phyloP scores from a whole-genome alignment of 2,888 invertebrate genomes.

The Druceiella hillmani region DNA sequence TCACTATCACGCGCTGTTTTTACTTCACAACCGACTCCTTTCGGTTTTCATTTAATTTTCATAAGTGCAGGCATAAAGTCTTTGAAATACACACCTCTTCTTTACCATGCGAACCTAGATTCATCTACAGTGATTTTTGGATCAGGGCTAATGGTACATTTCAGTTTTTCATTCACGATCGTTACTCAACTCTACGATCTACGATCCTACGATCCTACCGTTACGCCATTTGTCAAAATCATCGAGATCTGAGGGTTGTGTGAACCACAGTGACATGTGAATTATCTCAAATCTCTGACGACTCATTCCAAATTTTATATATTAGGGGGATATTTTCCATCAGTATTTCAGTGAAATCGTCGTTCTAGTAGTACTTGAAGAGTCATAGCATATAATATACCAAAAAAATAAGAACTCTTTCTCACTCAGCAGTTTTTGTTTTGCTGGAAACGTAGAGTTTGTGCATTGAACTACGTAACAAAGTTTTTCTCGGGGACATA shows the following conservation, averaged over 20 bases:
- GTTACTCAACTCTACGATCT: no score
- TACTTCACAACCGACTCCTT: constrained; percentile 4
- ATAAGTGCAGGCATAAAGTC: constrained; percentile 13
- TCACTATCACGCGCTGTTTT: constrained; percentile 9
- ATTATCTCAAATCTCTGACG: constrained; percentile 10
- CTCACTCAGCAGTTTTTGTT: constrained; percentile 8
- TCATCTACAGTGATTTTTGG: no score
- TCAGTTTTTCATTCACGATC: constrained; percentile 9
- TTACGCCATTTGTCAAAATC: constrained; percentile 8
- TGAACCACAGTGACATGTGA: constrained; percentile 9
- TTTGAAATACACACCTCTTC: constrained; percentile 9
- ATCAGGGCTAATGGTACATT: constrained; percentile 3
- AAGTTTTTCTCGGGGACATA: no score
- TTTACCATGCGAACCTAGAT: no score
- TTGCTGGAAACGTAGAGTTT: constrained; percentile 7
- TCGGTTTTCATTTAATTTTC: constrained; percentile 13
- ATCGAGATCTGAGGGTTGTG: constrained; percentile 8
- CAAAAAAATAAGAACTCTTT: constrained; percentile 8
- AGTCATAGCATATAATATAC: constrained; percentile 9
- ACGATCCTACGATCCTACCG: constrained; percentile 5
- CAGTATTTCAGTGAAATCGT: constrained; percentile 8
- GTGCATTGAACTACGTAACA: constrained; percentile 7
- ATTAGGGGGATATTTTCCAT: constrained; percentile 7
- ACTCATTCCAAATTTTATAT: constrained; percentile 10
- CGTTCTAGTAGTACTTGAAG: constrained; percentile 9